Conservation (phyloP, 1,140 invertebrate species). For the Antheraea pernyi region DNA sequence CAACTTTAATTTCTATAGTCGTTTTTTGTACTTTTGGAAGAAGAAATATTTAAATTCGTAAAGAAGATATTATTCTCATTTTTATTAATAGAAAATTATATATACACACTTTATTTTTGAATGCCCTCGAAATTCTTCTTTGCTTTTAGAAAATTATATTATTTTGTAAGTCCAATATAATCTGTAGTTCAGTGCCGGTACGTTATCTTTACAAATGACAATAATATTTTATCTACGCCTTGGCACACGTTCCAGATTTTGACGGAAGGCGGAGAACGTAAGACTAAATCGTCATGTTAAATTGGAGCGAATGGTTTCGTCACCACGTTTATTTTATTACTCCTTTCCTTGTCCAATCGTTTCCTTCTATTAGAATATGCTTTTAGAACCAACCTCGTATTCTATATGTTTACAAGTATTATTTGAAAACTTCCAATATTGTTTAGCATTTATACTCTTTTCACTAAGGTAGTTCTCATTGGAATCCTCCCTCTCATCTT, state of each 20-base stretch:
- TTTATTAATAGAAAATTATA: constrained; percentile 24
- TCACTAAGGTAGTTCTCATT: too few relatives aligned
- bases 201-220: constrained; percentile 37
- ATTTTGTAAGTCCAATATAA: constrained; percentile 25
- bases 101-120: constrained; percentile 22
- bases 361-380: too few relatives aligned
- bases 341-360: neutral
- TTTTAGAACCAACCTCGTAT: too few relatives aligned
- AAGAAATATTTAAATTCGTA: neutral
- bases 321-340: constrained; percentile 19
- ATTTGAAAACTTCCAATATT: too few relatives aligned
- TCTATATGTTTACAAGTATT: too few relatives aligned
- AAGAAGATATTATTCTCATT: constrained; percentile 3
- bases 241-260: constrained; percentile 50
- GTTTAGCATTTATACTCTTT: too few relatives aligned
- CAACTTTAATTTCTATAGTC: neutral
- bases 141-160: constrained; percentile 24
- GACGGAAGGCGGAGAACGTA: constrained; percentile 50
- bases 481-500: too few relatives aligned
- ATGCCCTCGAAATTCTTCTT: constrained; percentile 26
- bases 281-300: constrained; percentile 40
- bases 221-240: constrained; percentile 39
- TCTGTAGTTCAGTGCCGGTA: constrained; percentile 19
- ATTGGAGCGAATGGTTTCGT: constrained; percentile 41
- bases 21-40: neutral